These are phyloP conservation scores for Amphipoea lucens DNA, from an alignment of 2,888 invertebrate genomes.

Conservation along the genomic window DNA sequence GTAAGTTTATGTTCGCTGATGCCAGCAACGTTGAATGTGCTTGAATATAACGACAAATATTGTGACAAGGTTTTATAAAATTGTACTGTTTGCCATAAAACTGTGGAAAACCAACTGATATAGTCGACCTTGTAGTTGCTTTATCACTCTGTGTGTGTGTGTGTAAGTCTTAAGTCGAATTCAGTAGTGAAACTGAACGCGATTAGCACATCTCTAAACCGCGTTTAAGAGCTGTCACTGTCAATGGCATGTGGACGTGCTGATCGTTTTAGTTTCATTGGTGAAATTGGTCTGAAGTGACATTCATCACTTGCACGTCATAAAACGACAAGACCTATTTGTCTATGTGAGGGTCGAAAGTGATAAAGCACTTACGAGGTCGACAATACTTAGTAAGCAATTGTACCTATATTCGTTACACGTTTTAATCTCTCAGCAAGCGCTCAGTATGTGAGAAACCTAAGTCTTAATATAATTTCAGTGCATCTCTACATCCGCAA, in stretches of 20 bases:
- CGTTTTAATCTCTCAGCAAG: not conserved
- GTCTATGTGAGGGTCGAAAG: not conserved
- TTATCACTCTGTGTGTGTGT: not conserved
- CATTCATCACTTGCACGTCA: not conserved
- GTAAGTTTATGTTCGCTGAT: constrained; percentile 41
- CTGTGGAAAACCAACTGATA: not conserved
- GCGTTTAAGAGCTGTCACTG: not conserved
- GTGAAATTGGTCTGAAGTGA: not conserved
- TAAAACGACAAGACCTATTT: not conserved
- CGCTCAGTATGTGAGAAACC: not conserved
- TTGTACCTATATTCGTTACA: not conserved
- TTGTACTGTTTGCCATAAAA: not conserved
- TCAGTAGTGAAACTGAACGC: not conserved
- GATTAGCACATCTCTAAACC: not conserved
- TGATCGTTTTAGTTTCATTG: not conserved
- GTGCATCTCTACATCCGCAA: constrained; percentile 9
- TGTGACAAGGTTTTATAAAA: constrained; percentile 22
- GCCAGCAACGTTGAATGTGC: constrained; percentile 12
- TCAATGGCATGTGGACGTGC: not conserved
- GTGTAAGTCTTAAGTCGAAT: not conserved
- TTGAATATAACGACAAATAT: constrained; percentile 13
- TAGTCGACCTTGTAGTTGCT: not conserved
- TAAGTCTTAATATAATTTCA: constrained; percentile 26
- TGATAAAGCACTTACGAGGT: not conserved
- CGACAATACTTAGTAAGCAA: not conserved